phyloP scores from a whole-genome alignment of 2,888 invertebrate species.

The Lamproptera curius region DNA sequence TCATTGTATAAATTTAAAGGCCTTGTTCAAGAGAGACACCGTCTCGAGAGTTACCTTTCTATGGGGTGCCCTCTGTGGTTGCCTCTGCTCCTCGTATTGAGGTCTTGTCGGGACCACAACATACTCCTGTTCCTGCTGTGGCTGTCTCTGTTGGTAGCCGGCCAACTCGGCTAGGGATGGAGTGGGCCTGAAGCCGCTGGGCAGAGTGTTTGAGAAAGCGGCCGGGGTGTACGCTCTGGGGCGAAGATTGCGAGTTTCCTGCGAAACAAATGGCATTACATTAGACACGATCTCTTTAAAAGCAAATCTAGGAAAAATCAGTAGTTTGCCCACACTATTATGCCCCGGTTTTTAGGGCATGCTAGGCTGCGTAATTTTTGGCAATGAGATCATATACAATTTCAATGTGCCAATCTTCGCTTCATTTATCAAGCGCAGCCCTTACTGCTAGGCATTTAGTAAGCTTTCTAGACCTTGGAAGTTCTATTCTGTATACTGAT shows the following conservation, averaged over 20 bases:
- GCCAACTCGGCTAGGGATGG: slow-evolving; percentile 68
- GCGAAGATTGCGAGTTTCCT: slow-evolving; percentile 70
- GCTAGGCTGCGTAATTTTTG: too few species aligned
- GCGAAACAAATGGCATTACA: slow-evolving; percentile 18
- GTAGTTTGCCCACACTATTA: too few species aligned
- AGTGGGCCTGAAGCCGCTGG: slow-evolving; percentile 65
- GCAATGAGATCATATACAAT: too few species aligned
- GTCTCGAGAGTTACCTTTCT: slow-evolving; percentile 53
- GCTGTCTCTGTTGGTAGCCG: slow-evolving; percentile 55
- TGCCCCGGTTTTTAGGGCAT: too few species aligned
- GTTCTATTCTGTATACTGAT: too few species aligned
- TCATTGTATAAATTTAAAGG: too few species aligned
- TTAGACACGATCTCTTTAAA: too few species aligned
- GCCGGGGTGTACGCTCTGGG: slow-evolving; percentile 66
- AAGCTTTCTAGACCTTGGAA: too few species aligned
- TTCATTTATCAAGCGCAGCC: too few species aligned
- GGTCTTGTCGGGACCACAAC: slow-evolving; percentile 41
- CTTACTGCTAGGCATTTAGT: not conserved
- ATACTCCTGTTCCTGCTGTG: slow-evolving; percentile 45
- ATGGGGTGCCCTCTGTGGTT: slow-evolving; percentile 66
- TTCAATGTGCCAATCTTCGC: too few species aligned
- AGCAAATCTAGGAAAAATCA: too few species aligned
- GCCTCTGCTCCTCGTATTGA: slow-evolving; percentile 81
- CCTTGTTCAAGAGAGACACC: too few species aligned
- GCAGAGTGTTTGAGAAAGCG: slow-evolving; percentile 57